Base-by-base conservation (phyloP, 2,888 invertebrate genomes). In the Lordiphosa fenestrarum region DNA sequence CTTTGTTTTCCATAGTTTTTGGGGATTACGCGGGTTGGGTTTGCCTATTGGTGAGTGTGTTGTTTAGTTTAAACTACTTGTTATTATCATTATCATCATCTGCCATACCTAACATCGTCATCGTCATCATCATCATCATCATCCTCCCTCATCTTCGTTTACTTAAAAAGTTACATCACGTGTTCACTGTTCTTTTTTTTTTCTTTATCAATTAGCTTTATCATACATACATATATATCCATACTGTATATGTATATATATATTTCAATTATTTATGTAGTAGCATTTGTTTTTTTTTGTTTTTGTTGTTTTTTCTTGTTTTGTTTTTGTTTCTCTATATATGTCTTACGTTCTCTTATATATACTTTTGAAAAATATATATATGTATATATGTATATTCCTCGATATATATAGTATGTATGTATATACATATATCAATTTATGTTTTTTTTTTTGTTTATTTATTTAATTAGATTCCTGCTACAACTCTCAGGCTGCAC, bases 141-240 rank as follows among this genome's bases (percentile, higher is more conserved):
- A 19, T 51, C 33, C 12, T 39, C 25, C 33, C 33, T 51, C 33
- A 21, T 39, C 25, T 39, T 44, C 30, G 30, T 44, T 44, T 85
- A 77, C 84, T 77, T 85, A 85, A 84, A 85, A 71, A 73, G 78
- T 84, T 85, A 80, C 86, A 80, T 80, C 78, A 80, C 78, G 78
- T 80, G 74, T 80, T 80, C 84, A 80, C 78, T 80, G 78, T 80
- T 80, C 78, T 85, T 80, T 84, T 84, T 37, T 53, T 42, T 38
- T 21, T 23, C 44, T 25, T 48, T 56, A 62, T 46, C 33, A 13
- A 21, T 62, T 48, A 65, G 50, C 65, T 30, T 62, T 64, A 49
- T 61, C 49, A 40, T 48, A 39, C 53, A 61, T 64, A 82, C 76
- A 73, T 83, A 70, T 60, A 58, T 55, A 57, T 75, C 75, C 53